Percentiles rank a stretch among this genome's conserved stretches.
Conservation (phyloP, 1,140 invertebrate species). For the Saxidomus purpurata region DNA sequence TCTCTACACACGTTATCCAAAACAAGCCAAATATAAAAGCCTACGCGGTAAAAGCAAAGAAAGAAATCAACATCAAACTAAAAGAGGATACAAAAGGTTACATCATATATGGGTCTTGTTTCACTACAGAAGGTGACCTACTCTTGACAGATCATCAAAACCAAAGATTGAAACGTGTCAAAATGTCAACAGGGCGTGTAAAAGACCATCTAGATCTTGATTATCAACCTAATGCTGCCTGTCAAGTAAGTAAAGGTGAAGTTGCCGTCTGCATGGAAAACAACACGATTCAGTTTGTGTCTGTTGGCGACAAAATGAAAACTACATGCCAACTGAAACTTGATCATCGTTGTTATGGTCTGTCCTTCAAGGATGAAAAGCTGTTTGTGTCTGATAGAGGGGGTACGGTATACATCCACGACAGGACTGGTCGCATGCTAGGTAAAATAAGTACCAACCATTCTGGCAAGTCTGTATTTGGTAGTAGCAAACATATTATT, state of each 20-base stretch:
- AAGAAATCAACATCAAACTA: not conserved
- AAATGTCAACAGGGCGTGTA: not conserved
- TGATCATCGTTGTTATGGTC: not conserved
- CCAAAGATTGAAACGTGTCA: not conserved
- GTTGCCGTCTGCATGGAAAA: not conserved
- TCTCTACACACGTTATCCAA: not conserved
- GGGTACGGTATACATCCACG: not conserved
- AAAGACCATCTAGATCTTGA: not conserved
- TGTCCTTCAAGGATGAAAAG: not conserved
- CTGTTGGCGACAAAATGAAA: not conserved
- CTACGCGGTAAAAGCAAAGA: not conserved
- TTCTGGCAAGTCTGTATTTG: not conserved
- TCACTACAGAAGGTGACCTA: not conserved
- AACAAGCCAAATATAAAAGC: not conserved
- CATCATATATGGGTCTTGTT: not conserved
- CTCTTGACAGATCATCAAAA: not conserved
- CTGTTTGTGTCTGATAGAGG: not conserved
- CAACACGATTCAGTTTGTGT: conserved; percentile 12
- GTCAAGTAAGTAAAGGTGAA: not conserved
- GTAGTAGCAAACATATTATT: not conserved
- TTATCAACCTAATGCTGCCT: not conserved
- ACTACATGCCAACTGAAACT: not conserved
- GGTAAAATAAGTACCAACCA: not conserved
- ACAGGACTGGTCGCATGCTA: not conserved
- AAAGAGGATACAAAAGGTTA: not conserved